These are phyloP conservation scores for Euproctis similis DNA, from an alignment of 2,888 invertebrate genomes.

Conservation along the genomic window DNA sequence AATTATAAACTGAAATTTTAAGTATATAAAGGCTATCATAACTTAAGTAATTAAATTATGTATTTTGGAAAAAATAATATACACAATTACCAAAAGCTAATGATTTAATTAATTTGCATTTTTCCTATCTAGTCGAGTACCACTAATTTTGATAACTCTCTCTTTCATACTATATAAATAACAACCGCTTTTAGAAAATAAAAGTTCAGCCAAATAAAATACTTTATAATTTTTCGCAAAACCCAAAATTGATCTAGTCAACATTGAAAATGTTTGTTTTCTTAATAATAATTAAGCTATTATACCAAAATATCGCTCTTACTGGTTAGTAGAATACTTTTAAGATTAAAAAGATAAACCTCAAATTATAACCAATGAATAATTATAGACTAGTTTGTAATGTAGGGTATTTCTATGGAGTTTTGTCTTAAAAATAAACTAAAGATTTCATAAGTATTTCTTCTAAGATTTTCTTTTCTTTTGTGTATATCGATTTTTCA, in stretches of 20 bases:
- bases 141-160: constrained; percentile 30
- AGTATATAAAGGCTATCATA: no score
- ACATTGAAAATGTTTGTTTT: constrained; percentile 42
- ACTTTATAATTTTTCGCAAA: constrained; percentile 49
- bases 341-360: constrained; percentile 25
- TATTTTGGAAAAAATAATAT: no score
- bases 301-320: constrained; percentile 54
- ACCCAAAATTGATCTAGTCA: constrained; percentile 73
- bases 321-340: constrained; percentile 18
- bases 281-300: constrained; percentile 55
- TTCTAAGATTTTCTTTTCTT: constrained; percentile 1
- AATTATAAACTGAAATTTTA: neutral
- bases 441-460: constrained; percentile 9
- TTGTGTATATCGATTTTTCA: neutral
- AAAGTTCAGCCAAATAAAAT: constrained; percentile 49
- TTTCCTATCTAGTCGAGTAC: constrained; percentile 39
- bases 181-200: constrained; percentile 35
- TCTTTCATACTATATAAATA: constrained; percentile 22
- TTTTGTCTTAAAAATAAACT: constrained; percentile 1
- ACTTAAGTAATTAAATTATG: no score
- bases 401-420: constrained; percentile 4
- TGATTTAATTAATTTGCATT: constrained; percentile 40
- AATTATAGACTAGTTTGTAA: constrained; percentile 18
- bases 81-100: constrained; percentile 16
- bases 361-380: constrained; percentile 53